Evolutionary conservation across 2,797 vertebrate species (phyloP), one percentile per base, ranked within the genome.

Genomic region (Lateolabrax maculatus): DNA sequence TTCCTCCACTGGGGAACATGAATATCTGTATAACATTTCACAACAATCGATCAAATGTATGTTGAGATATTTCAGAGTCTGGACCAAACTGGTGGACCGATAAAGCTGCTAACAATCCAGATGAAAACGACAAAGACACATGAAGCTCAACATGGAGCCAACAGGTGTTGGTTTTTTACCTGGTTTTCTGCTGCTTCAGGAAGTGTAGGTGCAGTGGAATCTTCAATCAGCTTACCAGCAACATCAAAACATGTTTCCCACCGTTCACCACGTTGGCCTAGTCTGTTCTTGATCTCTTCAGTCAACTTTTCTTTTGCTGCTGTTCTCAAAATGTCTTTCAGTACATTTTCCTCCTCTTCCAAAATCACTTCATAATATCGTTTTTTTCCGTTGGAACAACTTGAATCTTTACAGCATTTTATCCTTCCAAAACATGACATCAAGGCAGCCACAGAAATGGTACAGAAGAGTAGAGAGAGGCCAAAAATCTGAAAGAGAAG

Each of bases 241-340:
- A 23, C 56, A 37, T 58, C 19, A 58, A 37, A 21, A n/a, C 21
- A 37, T 29, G 29, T 13, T 8, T 29, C 13, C 51, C 51, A 53
- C 0, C 10, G 3, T 23, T n/a, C 1, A 13, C 0, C 49, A 19
- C 0, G 1, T n/a, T n/a, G n/a, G n/a, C n/a, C n/a, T 12, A 58
- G 36, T 13, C 25, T 52, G 2, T 2, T 13, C n/a, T 25, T 15
- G n/a, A 58, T 3, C 8, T 0, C 11, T n/a, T 37, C 11, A 3
- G 27, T 61, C 63, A 79, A 21, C 16, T 61, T n/a, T 3, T 44
- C 13, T n/a, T 53, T 72, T 13, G 4, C 60, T 19, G n/a, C 9
- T 16, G 10, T 9, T 21, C 19, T 73, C 8, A 73, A 13, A 15
- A 41, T 2, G 21, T 79, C 44, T 12, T 27, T 60, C 36, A 79